These are phyloP conservation scores for Calidris pygmaea DNA, from an alignment of 2,113 vertebrate species.

Conservation along the genomic window DNA sequence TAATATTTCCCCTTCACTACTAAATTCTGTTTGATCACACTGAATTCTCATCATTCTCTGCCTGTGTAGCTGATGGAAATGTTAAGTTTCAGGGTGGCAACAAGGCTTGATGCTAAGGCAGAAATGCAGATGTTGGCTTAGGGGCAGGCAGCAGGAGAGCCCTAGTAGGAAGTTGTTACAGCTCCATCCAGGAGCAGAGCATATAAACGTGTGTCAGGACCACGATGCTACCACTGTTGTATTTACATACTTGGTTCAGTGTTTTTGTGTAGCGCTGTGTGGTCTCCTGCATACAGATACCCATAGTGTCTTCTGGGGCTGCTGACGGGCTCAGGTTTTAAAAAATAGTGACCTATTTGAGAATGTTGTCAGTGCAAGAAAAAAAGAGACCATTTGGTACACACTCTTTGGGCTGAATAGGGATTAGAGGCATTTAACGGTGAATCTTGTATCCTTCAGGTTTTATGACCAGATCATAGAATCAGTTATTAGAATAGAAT, in stretches of 20 bases:
- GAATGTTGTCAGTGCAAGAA: not conserved
- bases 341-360: not conserved
- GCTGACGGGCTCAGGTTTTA: not conserved
- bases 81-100: not conserved
- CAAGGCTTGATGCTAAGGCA: not conserved
- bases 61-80: not conserved
- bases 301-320: not conserved
- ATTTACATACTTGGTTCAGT: fast-evolving
- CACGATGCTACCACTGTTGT: fast-evolving
- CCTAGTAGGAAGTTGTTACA: not conserved
- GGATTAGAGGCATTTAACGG: not conserved
- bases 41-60: not conserved
- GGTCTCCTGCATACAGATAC: fast-evolving
- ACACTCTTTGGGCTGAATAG: not conserved
- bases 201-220: not conserved
- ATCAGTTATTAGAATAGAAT: too few relatives aligned
- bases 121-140: fast-evolving
- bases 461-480: not conserved
- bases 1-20: not conserved
- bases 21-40: not conserved
- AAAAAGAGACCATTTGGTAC: not conserved
- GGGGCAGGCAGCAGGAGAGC: not conserved
- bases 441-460: not conserved
- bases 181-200: not conserved
- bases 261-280: too few relatives aligned